Evolutionary conservation across 2,113 vertebrate genomes (phyloP).

Genomic region (Oncorhynchus nerka): DNA sequence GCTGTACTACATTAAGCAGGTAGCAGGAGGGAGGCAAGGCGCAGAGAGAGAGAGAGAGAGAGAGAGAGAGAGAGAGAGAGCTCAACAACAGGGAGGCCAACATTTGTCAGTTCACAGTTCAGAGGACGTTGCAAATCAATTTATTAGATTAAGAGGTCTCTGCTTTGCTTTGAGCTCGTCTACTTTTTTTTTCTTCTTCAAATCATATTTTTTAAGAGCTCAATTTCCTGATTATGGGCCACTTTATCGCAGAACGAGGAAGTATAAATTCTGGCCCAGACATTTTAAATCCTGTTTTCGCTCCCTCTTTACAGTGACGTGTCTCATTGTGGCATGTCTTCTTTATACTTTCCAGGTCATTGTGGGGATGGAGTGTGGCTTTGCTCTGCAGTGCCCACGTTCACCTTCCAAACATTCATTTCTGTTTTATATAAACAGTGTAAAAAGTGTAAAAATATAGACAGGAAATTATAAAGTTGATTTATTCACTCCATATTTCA

Average conservation of each 20-base stretch:
- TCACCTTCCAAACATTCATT: conserved; percentile 41
- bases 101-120: conserved; percentile 78
- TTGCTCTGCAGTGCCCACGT: conserved; percentile 30
- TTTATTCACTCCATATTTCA: neutral
- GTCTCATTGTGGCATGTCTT: too few relatives aligned
- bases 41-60: conserved; percentile 38
- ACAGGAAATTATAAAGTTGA: neutral
- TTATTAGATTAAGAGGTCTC: conserved; percentile 75
- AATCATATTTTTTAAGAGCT: conserved; percentile 67
- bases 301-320: conserved; percentile 49
- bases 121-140: conserved; percentile 79
- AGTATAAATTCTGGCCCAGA: conserved; percentile 70
- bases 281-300: conserved; percentile 75
- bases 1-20: conserved; percentile 48
- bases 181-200: conserved; percentile 50
- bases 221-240: conserved; percentile 70
- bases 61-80: conserved; percentile 32
- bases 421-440: conserved; percentile 9
- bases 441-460: conserved; percentile 22
- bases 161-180: conserved; percentile 66
- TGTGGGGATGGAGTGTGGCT: conserved; percentile 55
- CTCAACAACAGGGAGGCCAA: conserved; percentile 42
- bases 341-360: conserved; percentile 68
- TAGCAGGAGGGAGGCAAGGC: conserved; percentile 46
- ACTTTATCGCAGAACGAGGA: conserved; percentile 70